Evolutionary conservation across 2,113 vertebrate genomes (phyloP).

Genomic region (Odocoileus hemionus): DNA sequence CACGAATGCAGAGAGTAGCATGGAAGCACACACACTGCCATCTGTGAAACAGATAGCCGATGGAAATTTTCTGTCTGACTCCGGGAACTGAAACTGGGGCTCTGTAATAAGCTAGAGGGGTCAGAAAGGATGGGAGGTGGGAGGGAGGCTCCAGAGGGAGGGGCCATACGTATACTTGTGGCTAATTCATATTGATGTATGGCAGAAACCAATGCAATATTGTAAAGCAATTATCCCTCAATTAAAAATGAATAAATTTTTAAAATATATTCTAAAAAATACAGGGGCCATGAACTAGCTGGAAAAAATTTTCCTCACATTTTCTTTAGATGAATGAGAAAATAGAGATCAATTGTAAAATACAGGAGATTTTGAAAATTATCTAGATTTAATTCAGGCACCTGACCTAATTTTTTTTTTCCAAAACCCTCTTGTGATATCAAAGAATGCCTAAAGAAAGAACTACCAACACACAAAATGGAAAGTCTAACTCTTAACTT

Average conservation of each 20-base stretch:
- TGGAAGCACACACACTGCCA: neutral
- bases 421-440: neutral
- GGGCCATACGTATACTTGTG: neutral
- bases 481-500: neutral
- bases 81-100: neutral
- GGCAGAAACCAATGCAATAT: neutral
- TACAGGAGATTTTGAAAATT: neutral
- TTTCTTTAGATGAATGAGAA: neutral
- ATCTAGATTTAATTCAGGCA: conserved; percentile 13
- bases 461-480: neutral
- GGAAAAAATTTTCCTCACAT: neutral
- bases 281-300: neutral
- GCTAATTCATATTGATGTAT: neutral
- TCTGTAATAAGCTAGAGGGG: neutral
- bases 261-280: neutral
- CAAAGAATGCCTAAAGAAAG: conserved; percentile 17
- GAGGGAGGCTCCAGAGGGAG: neutral
- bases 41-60: neutral
- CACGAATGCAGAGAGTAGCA: accelerated
- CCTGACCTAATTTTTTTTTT: conserved; percentile 14
- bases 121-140: neutral
- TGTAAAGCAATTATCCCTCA: neutral
- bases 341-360: conserved; percentile 25
- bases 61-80: neutral
- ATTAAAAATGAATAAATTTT: neutral